Evolutionary conservation across 2,113 vertebrate genomes (phyloP), one percentile per base, ranked within the genome.

Genomic region (Gobiocypris rarus): DNA sequence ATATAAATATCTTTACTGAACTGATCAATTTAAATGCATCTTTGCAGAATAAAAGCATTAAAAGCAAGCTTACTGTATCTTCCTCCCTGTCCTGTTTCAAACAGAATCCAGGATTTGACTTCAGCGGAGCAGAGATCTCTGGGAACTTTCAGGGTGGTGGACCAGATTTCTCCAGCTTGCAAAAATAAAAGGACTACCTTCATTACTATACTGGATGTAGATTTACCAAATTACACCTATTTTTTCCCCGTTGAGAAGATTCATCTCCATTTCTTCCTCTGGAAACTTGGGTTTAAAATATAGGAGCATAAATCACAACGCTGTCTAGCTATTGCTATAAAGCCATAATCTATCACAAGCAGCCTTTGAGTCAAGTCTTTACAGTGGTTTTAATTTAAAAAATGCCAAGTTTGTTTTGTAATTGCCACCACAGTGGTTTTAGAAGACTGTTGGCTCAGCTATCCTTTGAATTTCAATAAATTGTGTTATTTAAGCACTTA

Each of bases 31-130:
- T 45, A 3, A 4, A 38, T 48, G 10, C 10, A 48, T 48, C 45
- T 48, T 48, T 45, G 45, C 45, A 11, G 45, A 43, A 9, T 43
- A 41, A 9, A 43, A 9, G 28, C 28, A 31, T 31, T 31, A n/a
- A n/a, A n/a, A n/a, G n/a, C n/a, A n/a, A n/a, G n/a, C n/a, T n/a
- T n/a, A n/a, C n/a, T n/a, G n/a, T n/a, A n/a, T n/a, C n/a, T n/a
- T n/a, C n/a, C n/a, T n/a, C n/a, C 11, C 24, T 0, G 0, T 14
- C 24, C 5, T 0, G 26, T 67, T 22, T 70, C 69, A 83, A 87
- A 74, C 91, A 99, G 98, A 98, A 99, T 87, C 97, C 98, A 91
- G 98, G 97, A 85, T 99, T 99, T 94, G 98, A 99, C 93, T 99
- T 99, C 93, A 99, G 97, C 0, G 96, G 97, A 11, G 98, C 98